These are phyloP conservation scores for Drosophila sordidapex DNA, from an alignment of 2,888 invertebrate species.

Conservation along the genomic window DNA sequence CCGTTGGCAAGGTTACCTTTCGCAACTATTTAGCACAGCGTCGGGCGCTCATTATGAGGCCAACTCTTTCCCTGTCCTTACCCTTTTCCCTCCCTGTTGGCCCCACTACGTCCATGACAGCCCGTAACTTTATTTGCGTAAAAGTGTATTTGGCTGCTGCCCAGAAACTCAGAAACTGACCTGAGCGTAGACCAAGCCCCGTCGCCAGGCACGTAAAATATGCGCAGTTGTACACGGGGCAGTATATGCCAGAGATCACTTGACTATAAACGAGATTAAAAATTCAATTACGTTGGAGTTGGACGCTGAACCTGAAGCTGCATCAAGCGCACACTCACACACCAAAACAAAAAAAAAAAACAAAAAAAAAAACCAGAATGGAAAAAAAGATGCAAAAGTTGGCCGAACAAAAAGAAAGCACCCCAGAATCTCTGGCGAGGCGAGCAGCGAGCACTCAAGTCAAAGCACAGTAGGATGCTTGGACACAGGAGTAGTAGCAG, in stretches of 20 bases:
- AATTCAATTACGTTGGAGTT: slow-evolving; percentile 84
- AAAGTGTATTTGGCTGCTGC: slow-evolving; percentile 59
- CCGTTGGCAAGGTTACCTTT: slow-evolving; percentile 51
- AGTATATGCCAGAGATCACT: slow-evolving; percentile 83
- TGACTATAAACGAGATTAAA: slow-evolving; percentile 85
- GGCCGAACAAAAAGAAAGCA: slow-evolving; percentile 49
- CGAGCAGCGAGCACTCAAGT: slow-evolving; percentile 63
- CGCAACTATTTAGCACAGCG: slow-evolving; percentile 75
- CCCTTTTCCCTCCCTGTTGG: not conserved
- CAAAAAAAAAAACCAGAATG: slow-evolving; percentile 24
- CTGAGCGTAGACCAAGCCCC: slow-evolving; percentile 40
- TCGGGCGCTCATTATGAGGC: slow-evolving; percentile 64
- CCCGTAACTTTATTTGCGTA: slow-evolving; percentile 68
- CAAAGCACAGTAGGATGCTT: slow-evolving; percentile 56
- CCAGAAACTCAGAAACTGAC: slow-evolving; percentile 47
- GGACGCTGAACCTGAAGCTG: slow-evolving; percentile 77
- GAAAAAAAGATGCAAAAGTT: slow-evolving; percentile 26
- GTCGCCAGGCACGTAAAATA: slow-evolving; percentile 76
- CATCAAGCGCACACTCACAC: slow-evolving; percentile 34
- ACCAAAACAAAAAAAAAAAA: slow-evolving; percentile 29
- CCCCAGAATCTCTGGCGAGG: slow-evolving; percentile 26
- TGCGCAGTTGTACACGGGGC: slow-evolving; percentile 75
- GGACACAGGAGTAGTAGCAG: slow-evolving; percentile 16
- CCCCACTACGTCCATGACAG: slow-evolving; percentile 28
- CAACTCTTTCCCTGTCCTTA: not conserved